phyloP scores from a whole-genome alignment of 2,888 invertebrate genomes.

The Candidula unifasciata region DNA sequence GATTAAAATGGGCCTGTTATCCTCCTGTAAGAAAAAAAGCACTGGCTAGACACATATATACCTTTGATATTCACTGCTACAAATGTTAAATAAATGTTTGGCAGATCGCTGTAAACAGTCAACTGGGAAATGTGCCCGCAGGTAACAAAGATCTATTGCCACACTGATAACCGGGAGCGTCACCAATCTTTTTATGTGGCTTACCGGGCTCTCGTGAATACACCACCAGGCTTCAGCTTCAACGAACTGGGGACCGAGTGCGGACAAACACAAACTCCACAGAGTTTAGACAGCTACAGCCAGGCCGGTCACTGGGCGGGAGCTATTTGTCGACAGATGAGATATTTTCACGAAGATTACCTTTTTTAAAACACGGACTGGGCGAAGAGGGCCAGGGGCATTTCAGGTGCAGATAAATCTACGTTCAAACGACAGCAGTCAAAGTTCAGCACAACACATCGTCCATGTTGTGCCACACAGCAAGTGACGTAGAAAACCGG shows the following conservation, averaged over 20 bases:
- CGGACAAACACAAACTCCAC: background rate
- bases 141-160: background rate
- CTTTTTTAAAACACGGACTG: background rate
- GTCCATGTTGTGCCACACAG: too few species aligned
- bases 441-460: too few species aligned
- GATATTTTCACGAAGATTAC: background rate
- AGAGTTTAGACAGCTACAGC: background rate
- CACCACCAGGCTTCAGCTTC: background rate
- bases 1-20: too few species aligned
- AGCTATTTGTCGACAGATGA: slow-evolving; percentile 8
- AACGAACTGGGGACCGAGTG: background rate
- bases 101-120: too few species aligned
- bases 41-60: too few species aligned
- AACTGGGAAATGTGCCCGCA: too few species aligned
- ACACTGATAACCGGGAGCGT: background rate
- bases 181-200: background rate
- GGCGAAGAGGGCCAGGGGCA: background rate
- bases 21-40: too few species aligned
- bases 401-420: slow-evolving; percentile 1
- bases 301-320: background rate
- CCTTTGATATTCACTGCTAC: too few species aligned
- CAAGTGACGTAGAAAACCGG: too few species aligned
- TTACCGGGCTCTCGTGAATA: background rate
- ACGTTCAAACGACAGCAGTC: background rate
- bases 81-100: too few species aligned